These are phyloP conservation scores for Lagorchestes hirsutus DNA, from an alignment of 2,797 vertebrate species.

Conservation along the genomic window DNA sequence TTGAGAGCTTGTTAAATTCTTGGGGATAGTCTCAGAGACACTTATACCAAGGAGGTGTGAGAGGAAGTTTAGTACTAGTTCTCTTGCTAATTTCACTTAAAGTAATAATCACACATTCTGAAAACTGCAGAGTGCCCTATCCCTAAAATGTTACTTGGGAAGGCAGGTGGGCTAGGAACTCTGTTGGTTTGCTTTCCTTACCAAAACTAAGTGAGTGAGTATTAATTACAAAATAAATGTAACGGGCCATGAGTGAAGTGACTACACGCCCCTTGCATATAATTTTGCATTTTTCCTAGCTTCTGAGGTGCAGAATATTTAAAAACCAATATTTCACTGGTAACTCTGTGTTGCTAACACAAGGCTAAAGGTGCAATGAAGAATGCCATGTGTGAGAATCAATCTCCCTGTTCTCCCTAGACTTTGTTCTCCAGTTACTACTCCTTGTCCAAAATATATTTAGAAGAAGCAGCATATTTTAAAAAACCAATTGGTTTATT, in stretches of 20 bases:
- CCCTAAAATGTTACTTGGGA: neutral
- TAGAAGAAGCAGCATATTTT: slow-evolving; percentile 49
- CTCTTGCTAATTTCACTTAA: slow-evolving; percentile 51
- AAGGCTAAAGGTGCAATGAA: neutral
- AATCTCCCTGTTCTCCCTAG: slow-evolving; percentile 35
- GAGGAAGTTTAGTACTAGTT: slow-evolving; percentile 59
- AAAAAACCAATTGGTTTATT: neutral
- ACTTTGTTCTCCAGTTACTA: slow-evolving; percentile 39
- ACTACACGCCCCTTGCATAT: slow-evolving; percentile 49
- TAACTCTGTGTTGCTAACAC: slow-evolving; percentile 20
- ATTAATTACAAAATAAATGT: slow-evolving; percentile 74
- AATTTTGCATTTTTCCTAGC: slow-evolving; percentile 45
- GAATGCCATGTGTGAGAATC: neutral
- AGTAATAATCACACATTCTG: slow-evolving; percentile 18
- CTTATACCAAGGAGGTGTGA: slow-evolving; percentile 35
- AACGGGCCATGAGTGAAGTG: slow-evolving; percentile 43
- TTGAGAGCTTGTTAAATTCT: slow-evolving; percentile 65
- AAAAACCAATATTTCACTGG: neutral
- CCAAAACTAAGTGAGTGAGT: slow-evolving; percentile 63
- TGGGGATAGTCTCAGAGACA: slow-evolving; percentile 70
- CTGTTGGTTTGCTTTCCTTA: slow-evolving; percentile 69
- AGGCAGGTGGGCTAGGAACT: slow-evolving; percentile 1
- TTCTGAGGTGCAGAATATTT: slow-evolving; percentile 28
- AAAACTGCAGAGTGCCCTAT: neutral
- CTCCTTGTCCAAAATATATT: slow-evolving; percentile 40